Conservation (phyloP, 2,888 invertebrate genomes). For the Polydesmus complanatus region DNA sequence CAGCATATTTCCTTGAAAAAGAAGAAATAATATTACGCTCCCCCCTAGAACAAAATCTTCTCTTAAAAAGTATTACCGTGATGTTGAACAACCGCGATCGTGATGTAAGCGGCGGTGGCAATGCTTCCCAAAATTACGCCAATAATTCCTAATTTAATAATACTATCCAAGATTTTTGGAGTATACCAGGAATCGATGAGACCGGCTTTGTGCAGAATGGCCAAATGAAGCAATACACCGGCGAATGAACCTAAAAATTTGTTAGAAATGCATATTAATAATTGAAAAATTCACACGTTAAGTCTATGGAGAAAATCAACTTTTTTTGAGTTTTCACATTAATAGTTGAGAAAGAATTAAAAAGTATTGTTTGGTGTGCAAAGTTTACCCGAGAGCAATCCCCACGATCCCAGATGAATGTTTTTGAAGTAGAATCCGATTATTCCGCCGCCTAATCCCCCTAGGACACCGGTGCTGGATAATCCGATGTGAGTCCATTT, state of each 20-base stretch:
- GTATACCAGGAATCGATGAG: constrained; percentile 10
- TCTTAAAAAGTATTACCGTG: too few species aligned
- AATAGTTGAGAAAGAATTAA: background rate
- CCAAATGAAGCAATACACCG: constrained; percentile 11
- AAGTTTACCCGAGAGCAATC: constrained; percentile 4
- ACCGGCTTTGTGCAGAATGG: constrained; percentile 9
- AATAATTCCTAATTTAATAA: constrained; percentile 4
- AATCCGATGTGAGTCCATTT: background rate
- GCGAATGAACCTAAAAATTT: constrained; percentile 8
- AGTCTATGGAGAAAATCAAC: background rate
- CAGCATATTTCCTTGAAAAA: background rate
- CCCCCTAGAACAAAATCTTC: too few species aligned
- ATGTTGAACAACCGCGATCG: constrained; percentile 5
- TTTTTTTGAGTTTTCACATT: background rate
- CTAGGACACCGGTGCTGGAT: background rate
- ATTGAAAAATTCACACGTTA: too few species aligned
- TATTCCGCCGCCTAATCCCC: background rate
- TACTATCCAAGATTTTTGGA: constrained; percentile 1
- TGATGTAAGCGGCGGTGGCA: constrained; percentile 4
- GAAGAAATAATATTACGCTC: background rate
- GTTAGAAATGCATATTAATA: too few species aligned
- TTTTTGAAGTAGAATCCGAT: constrained; percentile 9
- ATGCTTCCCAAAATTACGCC: background rate
- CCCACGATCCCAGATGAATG: constrained; percentile 3
- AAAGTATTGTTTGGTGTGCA: too few species aligned